Conservation (phyloP, 2,888 invertebrate genomes). For the Trachelus tabidus region DNA sequence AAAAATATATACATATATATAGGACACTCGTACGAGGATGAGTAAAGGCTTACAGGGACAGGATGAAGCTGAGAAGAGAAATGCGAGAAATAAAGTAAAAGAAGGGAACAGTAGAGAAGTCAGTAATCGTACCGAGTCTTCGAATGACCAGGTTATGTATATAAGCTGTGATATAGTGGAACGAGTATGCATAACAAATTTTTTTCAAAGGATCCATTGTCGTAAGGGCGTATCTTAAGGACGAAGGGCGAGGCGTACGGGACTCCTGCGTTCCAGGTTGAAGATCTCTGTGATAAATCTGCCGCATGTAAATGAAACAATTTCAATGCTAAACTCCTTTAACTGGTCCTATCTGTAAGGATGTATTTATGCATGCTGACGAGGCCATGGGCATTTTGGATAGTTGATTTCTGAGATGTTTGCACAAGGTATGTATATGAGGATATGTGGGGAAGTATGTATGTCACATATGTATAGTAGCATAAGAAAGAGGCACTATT, state of each 20-base stretch:
- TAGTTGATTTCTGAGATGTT: background rate
- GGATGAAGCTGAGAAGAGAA: background rate
- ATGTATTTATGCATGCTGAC: slow-evolving; percentile 4
- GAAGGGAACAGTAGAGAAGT: background rate
- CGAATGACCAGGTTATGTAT: slow-evolving; percentile 6
- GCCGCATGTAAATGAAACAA: slow-evolving; percentile 20
- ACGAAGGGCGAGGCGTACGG: background rate
- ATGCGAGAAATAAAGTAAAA: background rate
- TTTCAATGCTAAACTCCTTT: slow-evolving; percentile 22
- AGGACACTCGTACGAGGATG: background rate
- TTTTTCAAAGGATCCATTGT: background rate
- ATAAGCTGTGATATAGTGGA: background rate
- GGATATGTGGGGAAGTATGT: background rate
- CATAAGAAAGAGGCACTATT: background rate
- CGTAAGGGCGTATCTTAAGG: background rate
- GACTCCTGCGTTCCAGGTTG: background rate
- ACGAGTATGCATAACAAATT: slow-evolving; percentile 14
- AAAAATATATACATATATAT: no score
- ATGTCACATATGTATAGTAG: background rate
- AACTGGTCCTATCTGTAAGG: slow-evolving; percentile 18
- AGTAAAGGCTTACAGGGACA: background rate
- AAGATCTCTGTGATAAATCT: slow-evolving; percentile 18
- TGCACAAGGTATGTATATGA: background rate
- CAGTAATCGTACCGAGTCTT: slow-evolving; percentile 2
- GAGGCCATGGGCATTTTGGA: background rate